Evolutionary conservation across 2,113 vertebrate species (phyloP), one percentile per base, ranked within the genome.

Genomic region (Amia ocellicauda): DNA sequence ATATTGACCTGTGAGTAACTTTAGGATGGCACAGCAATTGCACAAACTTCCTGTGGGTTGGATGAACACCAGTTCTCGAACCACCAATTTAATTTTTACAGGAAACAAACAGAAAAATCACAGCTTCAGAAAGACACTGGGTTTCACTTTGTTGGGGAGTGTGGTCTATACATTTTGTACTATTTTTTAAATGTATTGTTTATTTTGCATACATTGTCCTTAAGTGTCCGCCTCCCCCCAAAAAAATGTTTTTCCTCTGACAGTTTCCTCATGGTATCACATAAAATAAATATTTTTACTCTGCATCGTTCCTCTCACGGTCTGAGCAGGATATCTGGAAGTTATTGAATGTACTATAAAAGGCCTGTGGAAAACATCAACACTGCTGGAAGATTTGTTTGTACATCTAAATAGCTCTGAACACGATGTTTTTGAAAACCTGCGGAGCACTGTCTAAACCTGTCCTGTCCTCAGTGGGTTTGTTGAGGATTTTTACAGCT

Each of bases 391-490:
- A 36, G 31, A 5, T 36, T 36, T 36, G 31, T 36, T 11, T 36
- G 5, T 2, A 3, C 13, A 3, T 16, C 14, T 47, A 16, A 42
- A 31, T 63, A 24, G 8, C 43, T 14, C 23, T 27, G 31, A 31
- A 23, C 52, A 53, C 36, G 4, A 1, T 36, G 31, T 9, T 24
- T 10, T 19, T 5, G 41, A 20, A 26, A 36, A n/a, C 4, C 36
- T 8, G 13, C 20, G 52, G 19, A 57, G 11, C 17, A n/a, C 27
- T 59, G 56, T 58, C 16, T 29, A 58, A 49, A 52, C 77, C 77
- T 73, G 76, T 36, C 56, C 69, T 47, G 67, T 74, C 62, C 41
- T 69, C 66, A 66, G 65, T 54, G 14, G 58, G 59, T 47, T 63
- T 31, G 57, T 70, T 60, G 29, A 20, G 4, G 8, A 69, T 67